Evolutionary conservation across 2,113 vertebrate genomes (phyloP), one percentile per base, ranked within the genome.

Genomic region (Coryphaenoides rupestris): DNA sequence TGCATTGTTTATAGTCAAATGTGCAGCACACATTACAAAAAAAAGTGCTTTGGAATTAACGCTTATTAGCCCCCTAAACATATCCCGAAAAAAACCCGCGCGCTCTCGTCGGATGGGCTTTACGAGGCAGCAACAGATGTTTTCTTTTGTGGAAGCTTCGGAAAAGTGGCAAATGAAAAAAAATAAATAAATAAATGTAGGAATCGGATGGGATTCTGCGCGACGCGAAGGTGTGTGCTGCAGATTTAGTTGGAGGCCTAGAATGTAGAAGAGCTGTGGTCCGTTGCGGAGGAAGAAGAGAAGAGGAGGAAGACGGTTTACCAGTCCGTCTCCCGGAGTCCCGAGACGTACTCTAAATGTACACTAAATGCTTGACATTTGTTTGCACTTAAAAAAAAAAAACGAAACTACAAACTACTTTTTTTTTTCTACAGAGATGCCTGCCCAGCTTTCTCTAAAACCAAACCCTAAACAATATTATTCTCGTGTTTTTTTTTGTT

Each of bases 371-470:
- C 71, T 78, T 62, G 59, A 54, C 47, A 54, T 70, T 82, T 78
- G 52, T 84, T 85, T 87, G 87, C 87, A 87, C 87, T 89, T 89
- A 81, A 72, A 70, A 40, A 19, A 26, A 64, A 28, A 16, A n/a
- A n/a, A n/a, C n/a, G n/a, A n/a, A n/a, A n/a, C n/a, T n/a, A n/a
- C n/a, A n/a, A n/a, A n/a, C n/a, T n/a, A n/a, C n/a, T n/a, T n/a
- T n/a, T n/a, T n/a, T n/a, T 62, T 46, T 60, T 66, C 64, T 28
- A 56, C 54, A n/a, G 59, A 66, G 66, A 24, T 58, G 61, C 65
- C 63, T 40, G 59, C 53, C 69, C 63, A 33, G 53, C 61, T 60
- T 59, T 57, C 26, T 24, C 19, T 13, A 21, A 55, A 63, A 57
- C 63, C 21, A 49, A n/a, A n/a, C 47, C 47, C 47, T n/a, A 13